Conservation (phyloP, 2,113 vertebrate genomes). For the Centropus bengalensis region DNA sequence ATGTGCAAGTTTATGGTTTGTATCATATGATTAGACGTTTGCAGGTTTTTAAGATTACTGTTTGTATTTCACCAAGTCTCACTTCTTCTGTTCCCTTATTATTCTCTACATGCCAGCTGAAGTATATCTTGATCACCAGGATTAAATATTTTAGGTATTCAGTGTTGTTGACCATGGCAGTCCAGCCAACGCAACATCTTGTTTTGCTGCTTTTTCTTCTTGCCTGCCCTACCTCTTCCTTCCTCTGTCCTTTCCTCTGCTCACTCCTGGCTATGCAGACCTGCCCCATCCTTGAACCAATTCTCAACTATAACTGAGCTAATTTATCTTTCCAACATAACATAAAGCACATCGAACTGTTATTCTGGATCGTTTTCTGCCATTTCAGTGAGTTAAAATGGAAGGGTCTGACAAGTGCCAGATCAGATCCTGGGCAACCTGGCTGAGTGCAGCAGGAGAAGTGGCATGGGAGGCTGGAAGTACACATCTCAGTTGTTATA, state of each 20-base stretch:
- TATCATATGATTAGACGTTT: neutral
- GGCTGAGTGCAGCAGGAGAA: neutral
- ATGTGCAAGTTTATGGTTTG: neutral
- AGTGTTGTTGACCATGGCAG: fast-evolving
- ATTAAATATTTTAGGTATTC: neutral
- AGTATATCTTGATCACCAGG: neutral
- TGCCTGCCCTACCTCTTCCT: neutral
- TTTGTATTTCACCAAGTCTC: neutral
- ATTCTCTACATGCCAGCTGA: neutral
- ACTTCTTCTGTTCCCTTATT: neutral
- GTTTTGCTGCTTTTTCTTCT: neutral
- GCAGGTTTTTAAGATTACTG: neutral
- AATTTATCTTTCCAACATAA: neutral
- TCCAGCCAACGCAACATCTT: neutral
- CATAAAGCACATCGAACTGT: neutral
- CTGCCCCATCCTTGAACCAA: neutral
- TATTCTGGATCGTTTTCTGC: neutral
- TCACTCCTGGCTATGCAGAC: neutral
- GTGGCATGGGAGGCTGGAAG: neutral
- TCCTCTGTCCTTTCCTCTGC: neutral
- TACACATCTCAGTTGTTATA: neutral
- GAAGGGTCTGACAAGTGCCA: neutral
- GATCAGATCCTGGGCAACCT: neutral
- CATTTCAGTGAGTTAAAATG: neutral
- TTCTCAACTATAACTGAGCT: neutral